phyloP scores from a whole-genome alignment of 2,113 vertebrate species.

The Anguilla japonica region DNA sequence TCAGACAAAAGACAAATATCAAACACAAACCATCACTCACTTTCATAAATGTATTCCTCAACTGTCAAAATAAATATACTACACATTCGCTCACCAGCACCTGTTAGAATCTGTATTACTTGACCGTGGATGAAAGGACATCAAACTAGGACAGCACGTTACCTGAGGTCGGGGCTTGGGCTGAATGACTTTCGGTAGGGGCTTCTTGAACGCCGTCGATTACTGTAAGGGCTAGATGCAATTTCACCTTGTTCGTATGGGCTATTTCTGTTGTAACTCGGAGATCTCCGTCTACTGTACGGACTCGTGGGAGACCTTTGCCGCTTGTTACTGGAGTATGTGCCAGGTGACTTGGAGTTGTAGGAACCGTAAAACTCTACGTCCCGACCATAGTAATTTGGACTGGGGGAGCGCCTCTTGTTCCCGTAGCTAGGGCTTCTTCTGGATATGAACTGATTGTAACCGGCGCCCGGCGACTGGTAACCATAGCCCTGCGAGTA shows the following conservation, averaged over 20 bases:
- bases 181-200: constrained; percentile 81
- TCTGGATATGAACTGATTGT: constrained; percentile 62
- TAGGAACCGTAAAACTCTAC: constrained; percentile 63
- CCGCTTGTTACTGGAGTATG: constrained; percentile 68
- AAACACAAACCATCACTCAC: not conserved
- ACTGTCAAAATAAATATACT: not conserved
- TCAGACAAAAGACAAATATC: not conserved
- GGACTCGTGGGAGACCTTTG: constrained; percentile 76
- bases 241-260: constrained; percentile 87
- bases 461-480: constrained; percentile 66
- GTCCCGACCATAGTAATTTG: constrained; percentile 67
- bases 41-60: not conserved
- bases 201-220: constrained; percentile 82
- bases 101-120: not conserved
- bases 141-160: not conserved
- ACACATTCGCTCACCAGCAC: not conserved
- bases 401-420: constrained; percentile 67
- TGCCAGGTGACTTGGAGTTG: constrained; percentile 75
- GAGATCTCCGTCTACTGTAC: constrained; percentile 82
- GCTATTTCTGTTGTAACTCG: constrained; percentile 87
- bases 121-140: not conserved
- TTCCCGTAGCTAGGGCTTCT: constrained; percentile 68
- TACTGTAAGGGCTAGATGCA: constrained; percentile 79
- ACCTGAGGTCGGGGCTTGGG: constrained; percentile 84
- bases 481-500: constrained; percentile 60